A percentile compares a stretch with the other conserved stretches of the same genome.
Conservation (phyloP, 2,888 invertebrate genomes). For the Drosophila anomelani region DNA sequence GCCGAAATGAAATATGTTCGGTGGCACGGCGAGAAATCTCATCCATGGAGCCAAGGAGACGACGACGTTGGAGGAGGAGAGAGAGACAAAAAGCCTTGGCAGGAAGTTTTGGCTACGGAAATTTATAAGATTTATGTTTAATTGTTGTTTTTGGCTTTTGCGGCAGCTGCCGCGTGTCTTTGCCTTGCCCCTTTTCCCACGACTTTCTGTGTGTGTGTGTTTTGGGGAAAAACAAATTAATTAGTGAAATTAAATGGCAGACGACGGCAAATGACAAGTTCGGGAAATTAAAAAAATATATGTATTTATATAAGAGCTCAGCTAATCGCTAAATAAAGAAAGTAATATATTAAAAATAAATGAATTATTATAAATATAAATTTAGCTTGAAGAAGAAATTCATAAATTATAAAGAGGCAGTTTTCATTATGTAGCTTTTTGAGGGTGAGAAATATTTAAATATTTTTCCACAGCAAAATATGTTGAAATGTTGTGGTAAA, state of each 20-base stretch:
- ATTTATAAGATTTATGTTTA: conserved; percentile 79
- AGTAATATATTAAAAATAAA: neutral
- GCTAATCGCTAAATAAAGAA: neutral
- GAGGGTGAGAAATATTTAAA: no score
- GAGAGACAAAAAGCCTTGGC: conserved; percentile 70
- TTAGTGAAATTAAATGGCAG: conserved; percentile 78
- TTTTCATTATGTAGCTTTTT: no score
- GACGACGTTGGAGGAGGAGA: neutral
- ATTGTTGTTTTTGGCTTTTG: conserved; percentile 79
- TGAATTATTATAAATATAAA: neutral
- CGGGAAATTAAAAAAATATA: conserved; percentile 41
- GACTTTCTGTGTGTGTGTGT: conserved; percentile 20
- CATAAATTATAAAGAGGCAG: neutral
- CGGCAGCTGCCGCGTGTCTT: conserved; percentile 70
- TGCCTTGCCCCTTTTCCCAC: conserved; percentile 10
- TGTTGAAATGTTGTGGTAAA: no score
- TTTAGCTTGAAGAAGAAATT: neutral
- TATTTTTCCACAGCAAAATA: no score
- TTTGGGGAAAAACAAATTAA: conserved; percentile 69
- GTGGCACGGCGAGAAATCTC: conserved; percentile 73
- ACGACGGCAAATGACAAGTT: conserved; percentile 69
- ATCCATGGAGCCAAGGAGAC: conserved; percentile 36
- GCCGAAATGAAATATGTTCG: conserved; percentile 77
- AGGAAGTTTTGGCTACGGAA: conserved; percentile 77
- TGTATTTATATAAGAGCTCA: neutral